phyloP scores from a whole-genome alignment of 1,140 invertebrate species.

The Hyposmocoma kahamanoa region DNA sequence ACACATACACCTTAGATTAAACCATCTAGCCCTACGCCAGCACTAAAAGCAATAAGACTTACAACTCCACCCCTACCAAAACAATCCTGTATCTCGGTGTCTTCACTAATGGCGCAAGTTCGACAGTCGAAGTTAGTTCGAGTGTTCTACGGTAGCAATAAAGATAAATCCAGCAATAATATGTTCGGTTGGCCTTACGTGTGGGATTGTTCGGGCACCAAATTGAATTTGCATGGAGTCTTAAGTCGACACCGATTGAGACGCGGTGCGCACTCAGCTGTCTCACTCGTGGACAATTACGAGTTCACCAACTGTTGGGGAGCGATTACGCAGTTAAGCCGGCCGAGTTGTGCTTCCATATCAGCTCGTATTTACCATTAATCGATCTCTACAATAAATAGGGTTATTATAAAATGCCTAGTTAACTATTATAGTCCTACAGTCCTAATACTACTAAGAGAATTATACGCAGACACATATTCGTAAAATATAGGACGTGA shows the following conservation, averaged over 20 bases:
- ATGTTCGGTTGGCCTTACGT: slow-evolving; percentile 67
- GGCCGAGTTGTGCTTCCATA: slow-evolving; percentile 24
- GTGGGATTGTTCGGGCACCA: slow-evolving; percentile 60
- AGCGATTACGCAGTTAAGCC: slow-evolving; percentile 41
- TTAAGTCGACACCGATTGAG: slow-evolving; percentile 64
- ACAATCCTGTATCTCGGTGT: slow-evolving; percentile 70
- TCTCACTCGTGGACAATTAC: slow-evolving; percentile 55
- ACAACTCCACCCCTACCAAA: slow-evolving; percentile 66
- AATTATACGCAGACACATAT: slow-evolving; percentile 13
- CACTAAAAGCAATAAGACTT: slow-evolving; percentile 72
- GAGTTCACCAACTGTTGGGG: slow-evolving; percentile 43
- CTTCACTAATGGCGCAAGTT: slow-evolving; percentile 71
- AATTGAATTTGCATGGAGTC: slow-evolving; percentile 72
- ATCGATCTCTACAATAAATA: no score
- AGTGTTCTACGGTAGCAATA: slow-evolving; percentile 69
- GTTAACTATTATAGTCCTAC: no score
- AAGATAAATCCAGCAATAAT: slow-evolving; percentile 73
- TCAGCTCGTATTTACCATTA: no score
- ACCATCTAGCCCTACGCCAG: slow-evolving; percentile 52
- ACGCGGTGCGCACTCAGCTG: slow-evolving; percentile 38
- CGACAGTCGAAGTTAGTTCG: slow-evolving; percentile 70
- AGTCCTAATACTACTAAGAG: no score
- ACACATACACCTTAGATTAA: slow-evolving; percentile 60
- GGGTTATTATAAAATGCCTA: no score
- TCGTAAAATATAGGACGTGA: slow-evolving; percentile 30